Evolutionary conservation across 92 coral and sea anemone species (phyloP), one percentile per base, ranked within the genome.

Genomic region (Parazoanthus swiftii): DNA sequence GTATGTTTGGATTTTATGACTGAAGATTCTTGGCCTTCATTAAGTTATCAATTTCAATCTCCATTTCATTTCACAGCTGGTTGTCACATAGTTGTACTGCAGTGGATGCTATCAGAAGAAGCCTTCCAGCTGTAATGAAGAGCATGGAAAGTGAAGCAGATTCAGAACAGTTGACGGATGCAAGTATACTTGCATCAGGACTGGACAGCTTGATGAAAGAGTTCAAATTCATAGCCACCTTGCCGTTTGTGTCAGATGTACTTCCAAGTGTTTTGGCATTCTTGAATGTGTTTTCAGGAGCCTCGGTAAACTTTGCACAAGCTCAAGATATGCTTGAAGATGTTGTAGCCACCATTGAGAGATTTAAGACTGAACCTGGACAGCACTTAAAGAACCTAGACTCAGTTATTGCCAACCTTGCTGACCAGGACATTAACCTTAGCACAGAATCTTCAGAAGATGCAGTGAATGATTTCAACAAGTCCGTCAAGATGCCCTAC

Each of bases 101-200:
- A 72, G 76, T 72, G 33, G 76, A 72, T 7, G 76, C 37, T 36
- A 72, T 72, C 33, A 72, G 76, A 72, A 72, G 76, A 72, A 72
- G 37, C 1, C 76, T 72, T 29, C 38, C 76, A 26, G 76, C 33
- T 26, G 37, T 72, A 29, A 29, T 26, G 39, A 29, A 29, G 37
- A 72, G 37, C 16, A 36, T 72, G 2, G 76, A 72, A 11, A 9
- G 2, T 72, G 76, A 26, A 8, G 76, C 76, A 4, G 37, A 72
- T 5, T 29, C 76, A 72, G 38, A 72, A 26, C 37, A 29, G 10
- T 72, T 3, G 76, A 26, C 76, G 10, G 35, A 8, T 25, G 76
- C 33, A 72, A 23, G 76, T 72, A 8, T 26, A 36, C 13, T 10
- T 29, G 76, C 37, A 29, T 7, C 37, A 72, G 16, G 16, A 29